phyloP scores from a whole-genome alignment of 2,797 vertebrate genomes.

The Chanos chanos region DNA sequence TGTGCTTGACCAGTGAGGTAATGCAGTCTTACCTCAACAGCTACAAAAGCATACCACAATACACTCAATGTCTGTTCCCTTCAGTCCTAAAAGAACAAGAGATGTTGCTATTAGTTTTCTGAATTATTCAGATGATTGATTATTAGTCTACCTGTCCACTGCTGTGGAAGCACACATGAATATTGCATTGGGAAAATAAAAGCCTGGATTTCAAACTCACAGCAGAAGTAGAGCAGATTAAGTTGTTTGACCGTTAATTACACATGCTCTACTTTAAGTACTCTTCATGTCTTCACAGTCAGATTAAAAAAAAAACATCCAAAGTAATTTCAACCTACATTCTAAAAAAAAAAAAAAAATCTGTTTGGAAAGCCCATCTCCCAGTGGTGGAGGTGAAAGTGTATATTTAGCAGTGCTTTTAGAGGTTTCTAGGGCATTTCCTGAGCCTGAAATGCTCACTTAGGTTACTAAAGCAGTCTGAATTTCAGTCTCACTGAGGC shows the following conservation, averaged over 20 bases:
- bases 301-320: not conserved
- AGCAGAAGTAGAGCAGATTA: constrained; percentile 16
- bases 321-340: constrained; percentile 21
- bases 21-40: too few species aligned
- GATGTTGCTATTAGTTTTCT: not conserved
- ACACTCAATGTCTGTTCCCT: too few species aligned
- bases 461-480: too few species aligned
- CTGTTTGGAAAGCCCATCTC: not conserved
- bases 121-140: too few species aligned
- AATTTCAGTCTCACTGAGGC: too few species aligned
- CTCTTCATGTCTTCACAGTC: constrained; percentile 10
- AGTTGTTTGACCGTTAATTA: not conserved
- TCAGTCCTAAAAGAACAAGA: not conserved
- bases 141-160: too few species aligned
- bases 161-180: not conserved
- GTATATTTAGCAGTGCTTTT: constrained; percentile 10
- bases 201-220: not conserved
- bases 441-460: too few species aligned
- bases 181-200: not conserved
- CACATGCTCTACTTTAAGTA: not conserved
- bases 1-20: too few species aligned
- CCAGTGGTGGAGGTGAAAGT: constrained; percentile 1
- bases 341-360: constrained; percentile 1
- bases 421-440: constrained; percentile 1
- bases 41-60: too few species aligned